These are phyloP conservation scores for Gymnopithys bicolor DNA, from an alignment of 2,797 vertebrate genomes.

Conservation along the genomic window DNA sequence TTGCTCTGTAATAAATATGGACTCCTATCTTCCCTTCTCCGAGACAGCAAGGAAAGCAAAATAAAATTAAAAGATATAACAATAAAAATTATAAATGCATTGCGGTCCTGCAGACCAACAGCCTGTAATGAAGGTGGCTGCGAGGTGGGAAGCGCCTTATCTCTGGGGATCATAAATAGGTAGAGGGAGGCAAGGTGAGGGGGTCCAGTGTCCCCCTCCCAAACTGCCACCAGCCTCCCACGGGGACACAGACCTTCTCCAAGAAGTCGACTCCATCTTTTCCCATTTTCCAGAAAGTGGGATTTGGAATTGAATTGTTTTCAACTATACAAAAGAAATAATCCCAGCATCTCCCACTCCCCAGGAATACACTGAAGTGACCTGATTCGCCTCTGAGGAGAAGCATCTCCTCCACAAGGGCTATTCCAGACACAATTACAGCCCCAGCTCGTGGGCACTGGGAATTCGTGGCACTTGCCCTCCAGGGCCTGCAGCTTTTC, in stretches of 20 bases:
- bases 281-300: rapidly evolving
- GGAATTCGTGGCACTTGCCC: neutral
- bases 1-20: conserved; percentile 81
- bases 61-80: conserved; percentile 87
- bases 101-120: conserved; percentile 35
- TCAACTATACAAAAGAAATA: neutral
- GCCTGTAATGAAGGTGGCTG: conserved; percentile 41
- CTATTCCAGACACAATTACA: neutral
- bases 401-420: neutral
- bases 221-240: rapidly evolving
- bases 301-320: neutral
- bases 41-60: conserved; percentile 80
- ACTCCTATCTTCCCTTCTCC: conserved; percentile 76
- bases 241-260: rapidly evolving
- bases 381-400: neutral
- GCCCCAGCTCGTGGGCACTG: neutral
- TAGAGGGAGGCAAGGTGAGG: neutral
- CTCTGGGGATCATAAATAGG: conserved; percentile 16
- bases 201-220: neutral
- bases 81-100: conserved; percentile 87
- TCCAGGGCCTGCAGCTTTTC: rapidly evolving
- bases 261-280: neutral
- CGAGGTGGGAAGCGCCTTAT: neutral
- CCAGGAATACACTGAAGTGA: rapidly evolving
- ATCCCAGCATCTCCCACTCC: rapidly evolving